Evolutionary conservation across 35 echinoderm and acorn worm species (phyloP).

Genomic region (Apostichopus japonicus): DNA sequence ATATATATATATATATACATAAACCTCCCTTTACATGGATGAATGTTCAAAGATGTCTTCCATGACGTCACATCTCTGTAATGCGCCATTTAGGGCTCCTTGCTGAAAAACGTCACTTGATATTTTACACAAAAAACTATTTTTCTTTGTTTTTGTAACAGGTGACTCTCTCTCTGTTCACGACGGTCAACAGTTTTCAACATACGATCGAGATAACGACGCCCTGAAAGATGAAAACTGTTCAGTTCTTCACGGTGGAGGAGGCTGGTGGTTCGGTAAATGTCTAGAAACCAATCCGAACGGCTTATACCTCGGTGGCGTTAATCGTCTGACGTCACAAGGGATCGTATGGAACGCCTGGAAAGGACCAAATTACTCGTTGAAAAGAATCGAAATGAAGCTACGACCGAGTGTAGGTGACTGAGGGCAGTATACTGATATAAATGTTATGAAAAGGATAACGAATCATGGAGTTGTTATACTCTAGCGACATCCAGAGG

Average conservation of each 20-base stretch:
- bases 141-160: neutral
- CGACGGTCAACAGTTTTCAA: conserved; percentile 59
- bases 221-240: conserved; percentile 23
- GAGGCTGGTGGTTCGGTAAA: conserved; percentile 78
- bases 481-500: too few species aligned
- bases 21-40: too few species aligned
- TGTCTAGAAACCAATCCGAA: conserved; percentile 75
- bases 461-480: too few species aligned
- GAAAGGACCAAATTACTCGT: conserved; percentile 83
- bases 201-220: conserved; percentile 73
- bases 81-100: too few species aligned
- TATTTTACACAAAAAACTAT: neutral
- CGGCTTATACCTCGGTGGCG: conserved; percentile 72
- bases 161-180: conserved; percentile 68
- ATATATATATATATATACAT: too few species aligned
- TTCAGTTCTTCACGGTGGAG: conserved; percentile 54
- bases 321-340: conserved; percentile 56
- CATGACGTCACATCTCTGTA: too few species aligned
- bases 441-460: too few species aligned
- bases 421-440: neutral
- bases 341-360: conserved; percentile 75
- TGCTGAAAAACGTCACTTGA: neutral
- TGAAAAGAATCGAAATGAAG: conserved; percentile 80
- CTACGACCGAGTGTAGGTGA: conserved; percentile 45
- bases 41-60: too few species aligned